A percentile compares a stretch with the other conserved stretches of the same genome.
Evolutionary conservation across 2,113 vertebrate species (phyloP).

Genomic region (Boulengerochromis microlepis): DNA sequence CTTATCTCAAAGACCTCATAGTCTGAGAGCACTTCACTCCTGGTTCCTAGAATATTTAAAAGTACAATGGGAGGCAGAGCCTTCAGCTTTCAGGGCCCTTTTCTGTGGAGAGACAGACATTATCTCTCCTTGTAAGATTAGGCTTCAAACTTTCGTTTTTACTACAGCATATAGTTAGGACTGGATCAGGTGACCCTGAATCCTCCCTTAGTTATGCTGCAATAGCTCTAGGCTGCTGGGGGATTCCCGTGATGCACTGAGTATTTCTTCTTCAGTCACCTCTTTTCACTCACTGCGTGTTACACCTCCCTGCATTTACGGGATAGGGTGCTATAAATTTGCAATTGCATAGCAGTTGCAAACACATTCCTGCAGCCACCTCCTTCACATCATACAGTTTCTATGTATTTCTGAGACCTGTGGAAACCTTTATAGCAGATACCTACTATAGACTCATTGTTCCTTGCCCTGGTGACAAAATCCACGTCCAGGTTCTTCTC

Average conservation of each 20-base stretch:
- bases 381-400: not conserved
- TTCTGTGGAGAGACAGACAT: not conserved
- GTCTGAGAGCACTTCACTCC: not conserved
- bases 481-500: slow-evolving; percentile 71
- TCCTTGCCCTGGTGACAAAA: slow-evolving; percentile 47
- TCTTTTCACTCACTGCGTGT: not conserved
- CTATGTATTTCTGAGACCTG: not conserved
- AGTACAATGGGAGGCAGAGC: not conserved
- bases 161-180: accelerated
- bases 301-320: not conserved
- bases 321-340: not conserved
- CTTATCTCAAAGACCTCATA: not conserved
- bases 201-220: not conserved
- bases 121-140: accelerated
- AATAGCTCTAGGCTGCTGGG: accelerated
- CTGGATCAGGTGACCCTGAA: not conserved
- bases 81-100: not conserved
- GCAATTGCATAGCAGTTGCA: not conserved
- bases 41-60: not conserved
- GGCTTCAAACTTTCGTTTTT: accelerated
- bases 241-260: accelerated
- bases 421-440: not conserved
- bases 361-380: not conserved
- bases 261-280: not conserved
- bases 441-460: slow-evolving; percentile 77